Base-by-base conservation (phyloP, 2,888 invertebrate genomes). In the Heliconius hortense region DNA sequence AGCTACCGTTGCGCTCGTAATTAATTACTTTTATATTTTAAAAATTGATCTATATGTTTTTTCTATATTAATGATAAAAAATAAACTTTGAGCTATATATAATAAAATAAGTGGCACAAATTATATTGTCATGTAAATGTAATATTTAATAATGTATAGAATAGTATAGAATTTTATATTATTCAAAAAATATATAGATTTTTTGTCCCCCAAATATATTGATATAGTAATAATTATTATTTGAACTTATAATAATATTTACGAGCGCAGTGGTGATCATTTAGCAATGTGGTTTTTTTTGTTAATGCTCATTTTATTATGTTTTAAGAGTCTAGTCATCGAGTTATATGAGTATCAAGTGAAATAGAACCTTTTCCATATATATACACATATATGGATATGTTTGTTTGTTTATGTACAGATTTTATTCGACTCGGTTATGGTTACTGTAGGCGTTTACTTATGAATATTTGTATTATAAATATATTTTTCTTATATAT, bases 271-370 rank as follows among this genome's bases (percentile, higher is more conserved):
- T 82, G 84, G 79, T 73, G 13, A 64, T 79, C 77, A 80, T 82
- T 80, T 88, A 86, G 85, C 82, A 79, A 84, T 83, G 84, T 86
- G 85, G 74, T 76, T 78, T 78, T 72, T 78, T 86, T 90, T 92
- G 87, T 92, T 91, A 93, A 93, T 93, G 93, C 93, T 93, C 93
- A 93, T 91, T 90, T 90, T 90, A 87, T 89, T 92, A 90, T 85
- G 87, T 91, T 92, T 89, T 92, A 93, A 92, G 91, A 92, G 91
- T 93, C 93, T 93, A 93, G 93, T 93, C 93, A 93, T 89, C 90
- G 88, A 89, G 88, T 89, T 91, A 75, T 75, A 89, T 89, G 88
- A 87, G 86, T 90, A 89, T 88, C 89, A 89, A 89, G 86, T 85
- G 84, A 86, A 87, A 88, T 84, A 86, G 82, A 84, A 86, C 84